These are phyloP conservation scores for Stenichneumon culpator DNA, from an alignment of 2,888 invertebrate genomes.

Conservation along the genomic window DNA sequence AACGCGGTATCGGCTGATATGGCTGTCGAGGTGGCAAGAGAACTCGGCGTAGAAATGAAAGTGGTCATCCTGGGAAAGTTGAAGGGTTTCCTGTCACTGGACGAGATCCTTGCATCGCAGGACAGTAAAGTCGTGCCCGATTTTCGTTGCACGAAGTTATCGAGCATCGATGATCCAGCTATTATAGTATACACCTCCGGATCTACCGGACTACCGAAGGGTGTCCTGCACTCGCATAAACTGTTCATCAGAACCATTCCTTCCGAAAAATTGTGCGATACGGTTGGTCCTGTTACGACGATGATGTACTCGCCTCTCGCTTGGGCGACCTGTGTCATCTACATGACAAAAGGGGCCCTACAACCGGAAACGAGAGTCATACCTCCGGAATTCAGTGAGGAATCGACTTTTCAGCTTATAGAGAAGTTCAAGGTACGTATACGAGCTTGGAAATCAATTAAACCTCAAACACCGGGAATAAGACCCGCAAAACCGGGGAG, in stretches of 20 bases:
- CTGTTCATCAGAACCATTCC: slow-evolving; percentile 30
- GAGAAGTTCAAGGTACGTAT: slow-evolving; percentile 69
- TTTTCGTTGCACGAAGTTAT: slow-evolving; percentile 69
- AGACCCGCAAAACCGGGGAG: no score
- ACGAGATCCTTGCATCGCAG: slow-evolving; percentile 69
- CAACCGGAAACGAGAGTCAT: neutral
- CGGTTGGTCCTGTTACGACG: slow-evolving; percentile 16
- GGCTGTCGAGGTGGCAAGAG: slow-evolving; percentile 64
- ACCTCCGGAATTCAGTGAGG: slow-evolving; percentile 57
- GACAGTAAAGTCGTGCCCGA: slow-evolving; percentile 49
- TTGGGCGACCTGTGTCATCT: neutral
- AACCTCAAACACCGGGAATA: no score
- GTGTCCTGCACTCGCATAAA: slow-evolving; percentile 70
- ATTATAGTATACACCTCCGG: slow-evolving; percentile 74
- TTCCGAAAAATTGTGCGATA: neutral
- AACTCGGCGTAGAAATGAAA: slow-evolving; percentile 66
- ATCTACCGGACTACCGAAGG: slow-evolving; percentile 74
- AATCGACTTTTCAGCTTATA: slow-evolving; percentile 63
- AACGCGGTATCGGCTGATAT: slow-evolving; percentile 54
- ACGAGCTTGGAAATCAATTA: no score
- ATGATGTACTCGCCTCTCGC: slow-evolving; percentile 69
- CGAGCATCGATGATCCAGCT: slow-evolving; percentile 66
- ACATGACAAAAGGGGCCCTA: neutral
- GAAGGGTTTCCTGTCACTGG: slow-evolving; percentile 66
- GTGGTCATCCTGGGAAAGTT: slow-evolving; percentile 74